Evolutionary conservation across 2,888 invertebrate genomes (phyloP).

Genomic region (Melanchra persicariae): DNA sequence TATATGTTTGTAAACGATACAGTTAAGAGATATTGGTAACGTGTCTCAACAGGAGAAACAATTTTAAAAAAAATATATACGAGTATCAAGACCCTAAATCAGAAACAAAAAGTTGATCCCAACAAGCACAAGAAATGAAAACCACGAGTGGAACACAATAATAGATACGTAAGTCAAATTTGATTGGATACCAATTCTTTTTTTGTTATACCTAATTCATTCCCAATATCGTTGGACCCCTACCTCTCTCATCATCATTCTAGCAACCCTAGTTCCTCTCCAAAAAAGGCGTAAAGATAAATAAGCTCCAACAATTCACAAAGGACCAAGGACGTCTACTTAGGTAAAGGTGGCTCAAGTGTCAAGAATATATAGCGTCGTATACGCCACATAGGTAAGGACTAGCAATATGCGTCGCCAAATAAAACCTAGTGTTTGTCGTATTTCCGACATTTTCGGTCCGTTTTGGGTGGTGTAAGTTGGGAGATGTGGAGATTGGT

Average conservation of each 20-base stretch:
- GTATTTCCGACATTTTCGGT: conserved; percentile 57
- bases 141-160: no score
- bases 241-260: conserved; percentile 24
- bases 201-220: background rate
- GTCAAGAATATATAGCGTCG: conserved; percentile 56
- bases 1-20: no score
- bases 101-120: background rate
- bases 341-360: conserved; percentile 50
- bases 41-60: no score
- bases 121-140: no score
- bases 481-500: conserved; percentile 6
- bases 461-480: conserved; percentile 45
- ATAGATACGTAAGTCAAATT: no score
- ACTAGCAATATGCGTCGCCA: conserved; percentile 70
- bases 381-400: conserved; percentile 56
- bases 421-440: conserved; percentile 73
- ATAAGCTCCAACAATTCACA: conserved; percentile 46
- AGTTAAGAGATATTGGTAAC: no score
- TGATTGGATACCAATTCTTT: background rate
- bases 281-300: conserved; percentile 43
- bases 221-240: background rate
- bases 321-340: conserved; percentile 53
- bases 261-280: conserved; percentile 5
- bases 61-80: no score
- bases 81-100: no score